Conservation (phyloP, 2,113 vertebrate species). For the Typhlomys cinereus region DNA sequence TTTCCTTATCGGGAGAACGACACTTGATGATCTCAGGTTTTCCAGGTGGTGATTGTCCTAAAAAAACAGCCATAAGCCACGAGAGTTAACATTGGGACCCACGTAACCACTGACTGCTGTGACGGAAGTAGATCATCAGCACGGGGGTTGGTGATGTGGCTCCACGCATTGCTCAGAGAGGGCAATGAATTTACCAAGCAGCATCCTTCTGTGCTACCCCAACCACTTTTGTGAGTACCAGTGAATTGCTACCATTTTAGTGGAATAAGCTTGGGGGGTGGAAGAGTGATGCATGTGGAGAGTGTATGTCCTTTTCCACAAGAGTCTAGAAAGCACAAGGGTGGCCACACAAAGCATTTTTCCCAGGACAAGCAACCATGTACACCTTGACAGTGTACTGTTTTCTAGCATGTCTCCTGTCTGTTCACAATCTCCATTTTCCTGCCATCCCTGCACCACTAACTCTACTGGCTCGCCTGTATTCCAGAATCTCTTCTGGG, state of each 20-base stretch:
- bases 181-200: neutral
- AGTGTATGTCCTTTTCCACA: neutral
- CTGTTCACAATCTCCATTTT: neutral
- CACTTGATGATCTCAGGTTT: conserved; percentile 90
- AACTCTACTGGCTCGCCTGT: too few relatives aligned
- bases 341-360: neutral
- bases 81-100: neutral
- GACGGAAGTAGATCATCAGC: neutral
- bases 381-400: too few relatives aligned
- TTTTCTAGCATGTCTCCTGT: neutral
- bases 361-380: too few relatives aligned
- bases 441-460: neutral
- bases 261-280: neutral
- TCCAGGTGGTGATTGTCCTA: conserved; percentile 89
- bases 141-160: neutral
- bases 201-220: neutral
- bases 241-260: neutral
- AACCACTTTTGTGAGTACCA: too few relatives aligned
- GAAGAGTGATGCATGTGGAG: neutral
- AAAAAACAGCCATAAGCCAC: conserved; percentile 70
- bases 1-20: conserved; percentile 94
- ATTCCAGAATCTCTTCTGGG: too few relatives aligned
- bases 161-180: neutral
- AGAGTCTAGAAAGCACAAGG: neutral
- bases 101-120: neutral